Percentiles rank a stretch among this genome's conserved stretches.
Evolutionary conservation across 2,113 vertebrate genomes (phyloP).

Genomic region (Gracilinanus agilis): DNA sequence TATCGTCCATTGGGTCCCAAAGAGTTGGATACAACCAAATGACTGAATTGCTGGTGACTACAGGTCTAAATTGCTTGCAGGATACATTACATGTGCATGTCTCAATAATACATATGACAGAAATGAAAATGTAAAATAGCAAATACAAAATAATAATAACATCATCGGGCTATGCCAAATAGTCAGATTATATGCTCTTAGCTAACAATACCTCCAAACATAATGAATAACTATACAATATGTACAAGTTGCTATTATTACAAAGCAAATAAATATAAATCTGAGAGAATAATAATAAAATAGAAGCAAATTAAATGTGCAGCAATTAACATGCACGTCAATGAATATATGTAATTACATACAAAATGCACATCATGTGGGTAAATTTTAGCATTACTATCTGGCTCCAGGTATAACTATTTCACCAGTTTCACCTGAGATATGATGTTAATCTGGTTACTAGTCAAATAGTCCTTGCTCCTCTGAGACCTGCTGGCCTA

Average conservation of each 20-base stretch:
- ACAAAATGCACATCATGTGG: not conserved
- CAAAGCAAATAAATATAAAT: not conserved
- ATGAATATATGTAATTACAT: not conserved
- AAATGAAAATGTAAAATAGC: not conserved
- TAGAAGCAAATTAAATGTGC: not conserved
- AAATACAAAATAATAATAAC: not conserved
- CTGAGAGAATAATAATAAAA: not conserved
- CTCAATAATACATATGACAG: not conserved
- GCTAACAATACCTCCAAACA: not conserved
- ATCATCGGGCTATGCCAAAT: not conserved
- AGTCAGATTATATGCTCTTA: not conserved
- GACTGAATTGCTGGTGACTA: not conserved
- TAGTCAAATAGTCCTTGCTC: not conserved
- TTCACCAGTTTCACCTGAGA: not conserved
- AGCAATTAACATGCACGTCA: not conserved
- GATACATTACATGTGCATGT: not conserved
- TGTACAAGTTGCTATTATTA: not conserved
- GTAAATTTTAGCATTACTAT: not conserved
- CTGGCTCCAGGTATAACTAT: not conserved
- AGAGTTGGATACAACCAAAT: too few relatives aligned
- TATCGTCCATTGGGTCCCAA: too few relatives aligned
- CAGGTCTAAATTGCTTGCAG: not conserved
- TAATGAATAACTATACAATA: not conserved
- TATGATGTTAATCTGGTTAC: not conserved
- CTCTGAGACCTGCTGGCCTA: not conserved